Evolutionary conservation across 2,797 vertebrate genomes (phyloP).

Genomic region (Pelodytes ibericus): DNA sequence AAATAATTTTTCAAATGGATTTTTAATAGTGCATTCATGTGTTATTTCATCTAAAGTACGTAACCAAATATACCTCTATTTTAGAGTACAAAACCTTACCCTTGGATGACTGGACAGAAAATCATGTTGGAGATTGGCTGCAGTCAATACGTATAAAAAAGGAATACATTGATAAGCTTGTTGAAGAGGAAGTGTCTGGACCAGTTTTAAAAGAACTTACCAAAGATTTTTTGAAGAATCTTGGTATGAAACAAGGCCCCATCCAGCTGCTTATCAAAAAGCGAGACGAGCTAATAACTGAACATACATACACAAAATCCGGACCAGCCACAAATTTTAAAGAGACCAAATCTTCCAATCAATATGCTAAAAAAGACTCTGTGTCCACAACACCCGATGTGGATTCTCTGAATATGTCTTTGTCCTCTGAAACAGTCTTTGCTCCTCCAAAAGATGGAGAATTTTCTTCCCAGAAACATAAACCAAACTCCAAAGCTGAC

Average conservation of each 20-base stretch:
- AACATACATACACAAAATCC: background rate
- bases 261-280: conserved; percentile 73
- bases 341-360: background rate
- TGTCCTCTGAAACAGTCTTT: background rate
- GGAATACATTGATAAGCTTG: conserved; percentile 69
- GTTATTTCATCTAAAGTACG: background rate
- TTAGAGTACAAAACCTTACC: conserved; percentile 42
- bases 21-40: too few species aligned
- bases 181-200: conserved; percentile 75
- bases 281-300: conserved; percentile 68
- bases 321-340: background rate
- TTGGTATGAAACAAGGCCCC: conserved; percentile 77
- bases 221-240: conserved; percentile 69
- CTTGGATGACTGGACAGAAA: conserved; percentile 73
- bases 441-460: background rate
- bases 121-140: conserved; percentile 77
- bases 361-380: background rate
- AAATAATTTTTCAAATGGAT: too few species aligned
- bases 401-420: background rate
- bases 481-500: background rate
- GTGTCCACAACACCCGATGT: background rate
- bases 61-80: background rate
- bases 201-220: conserved; percentile 65
- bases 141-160: conserved; percentile 73
- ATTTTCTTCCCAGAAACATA: background rate